Evolutionary conservation across 2,888 invertebrate genomes (phyloP), one percentile per base, ranked within the genome.

Genomic region (Phalangium opilio): DNA sequence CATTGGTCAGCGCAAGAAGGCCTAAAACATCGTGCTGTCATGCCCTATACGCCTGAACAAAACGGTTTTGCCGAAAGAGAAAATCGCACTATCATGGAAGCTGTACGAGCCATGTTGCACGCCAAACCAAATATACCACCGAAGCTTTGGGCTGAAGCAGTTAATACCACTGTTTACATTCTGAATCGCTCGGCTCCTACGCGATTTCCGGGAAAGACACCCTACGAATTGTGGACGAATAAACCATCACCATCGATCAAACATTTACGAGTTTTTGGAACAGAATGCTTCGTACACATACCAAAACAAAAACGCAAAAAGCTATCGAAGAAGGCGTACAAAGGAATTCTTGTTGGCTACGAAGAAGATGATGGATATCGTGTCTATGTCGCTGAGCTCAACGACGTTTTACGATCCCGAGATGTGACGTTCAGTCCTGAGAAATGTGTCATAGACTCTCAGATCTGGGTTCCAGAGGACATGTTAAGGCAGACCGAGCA

Each of bases 81-180:
- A 8, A 27, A 27, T 8, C 27, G 27, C 27, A 27, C 27, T 8
- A 27, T 27, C 8, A 27, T 27, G 27, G 27, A 27, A 8, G 4
- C 27, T 27, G 27, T 27, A 7, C 4, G 27, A 27, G 27, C 27
- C 4, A 27, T 27, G 27, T 27, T 27, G 8, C 27, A 27, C 8
- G 4, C 27, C 27, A 27, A 27, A 27, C 27, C 27, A 8, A 27
- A 27, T 8, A 4, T 27, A 27, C 27, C 27, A 27, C 5, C 27
- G 4, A 27, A 27, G 27, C 27, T 27, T 8, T 27, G 27, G 5
- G 27, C 27, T 8, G 27, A 27, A 27, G 27, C 27, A 52, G 43
- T 7, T 57, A 54, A 12, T 45, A 58, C 44, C 55, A 57, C 45
- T 57, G 56, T 48, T 58, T 52, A 20, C 20, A 51, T 57, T 19